Base-by-base conservation (phyloP, 2,888 invertebrate species). In the Margaritifera margaritifera region DNA sequence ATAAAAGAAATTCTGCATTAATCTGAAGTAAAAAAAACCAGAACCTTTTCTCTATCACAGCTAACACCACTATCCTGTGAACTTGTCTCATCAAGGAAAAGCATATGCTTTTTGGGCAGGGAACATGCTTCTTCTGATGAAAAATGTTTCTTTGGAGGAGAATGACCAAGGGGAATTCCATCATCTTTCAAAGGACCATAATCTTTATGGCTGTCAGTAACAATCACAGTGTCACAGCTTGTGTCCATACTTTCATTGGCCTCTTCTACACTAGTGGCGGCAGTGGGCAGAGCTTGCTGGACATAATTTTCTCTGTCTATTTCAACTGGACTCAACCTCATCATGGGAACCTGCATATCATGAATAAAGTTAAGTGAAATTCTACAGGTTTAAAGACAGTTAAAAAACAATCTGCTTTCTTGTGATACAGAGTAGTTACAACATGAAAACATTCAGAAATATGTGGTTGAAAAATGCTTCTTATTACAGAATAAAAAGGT, bases 1-100 rank as follows among this genome's bases (percentile, higher is more conserved):
- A 42, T 42, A 42, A 42, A 8, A 11, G 42, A 42, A 42, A 42
- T 42, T 42, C 42, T 11, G 42, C 8, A 42, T 11, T 11, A 42
- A 42, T 42, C 42, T 42, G 1, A 42, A 11, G n/a, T n/a, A n/a
- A n/a, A 6, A 42, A 42, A 42, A 11, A 42, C 8, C 42, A 42
- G 42, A 11, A 42, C 42, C 42, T 42, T 42, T 42, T 83, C 84
- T 66, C 77, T 77, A n/a, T 86, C 87, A 57, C 81, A 65, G 25
- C 84, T 80, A 8, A 88, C 75, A 54, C 88, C 88, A 74, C 88
- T 88, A 77, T 88, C 88, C 65, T 86, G 86, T 31, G 88, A 88
- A 63, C 78, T 80, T 62, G 73, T 79, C 57, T 86, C 86, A 25
- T 85, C 86, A 22, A 79, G 58, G 65, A 61, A 79, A 63, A 80